Evolutionary conservation across 1,140 invertebrate species (phyloP).

Genomic region (Aplysia californica): DNA sequence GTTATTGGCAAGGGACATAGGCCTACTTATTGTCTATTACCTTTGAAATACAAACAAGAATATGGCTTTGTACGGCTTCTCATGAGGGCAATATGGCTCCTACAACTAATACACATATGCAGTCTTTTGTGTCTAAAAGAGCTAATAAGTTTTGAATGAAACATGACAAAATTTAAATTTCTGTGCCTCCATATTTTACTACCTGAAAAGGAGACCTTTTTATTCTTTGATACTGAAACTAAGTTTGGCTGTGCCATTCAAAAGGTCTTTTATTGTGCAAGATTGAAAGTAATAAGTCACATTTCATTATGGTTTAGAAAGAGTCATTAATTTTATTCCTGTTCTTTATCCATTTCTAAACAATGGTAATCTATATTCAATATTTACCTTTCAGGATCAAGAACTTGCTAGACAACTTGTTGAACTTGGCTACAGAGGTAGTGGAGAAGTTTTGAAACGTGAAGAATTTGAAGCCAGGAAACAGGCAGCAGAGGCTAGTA

Average conservation of each 20-base stretch:
- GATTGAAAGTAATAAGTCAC: neutral
- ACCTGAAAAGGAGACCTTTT: no score
- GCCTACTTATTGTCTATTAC: no score
- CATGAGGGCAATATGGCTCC: no score
- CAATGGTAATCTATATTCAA: neutral
- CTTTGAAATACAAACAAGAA: no score
- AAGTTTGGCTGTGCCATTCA: neutral
- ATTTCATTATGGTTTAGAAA: neutral
- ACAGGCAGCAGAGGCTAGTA: constrained; percentile 66
- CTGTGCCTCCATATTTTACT: no score
- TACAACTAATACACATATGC: no score
- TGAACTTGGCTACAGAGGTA: constrained; percentile 68
- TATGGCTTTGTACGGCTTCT: no score
- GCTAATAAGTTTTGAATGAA: no score
- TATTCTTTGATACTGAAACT: no score
- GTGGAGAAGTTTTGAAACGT: constrained; percentile 68
- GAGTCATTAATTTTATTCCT: neutral
- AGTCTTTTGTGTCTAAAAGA: no score
- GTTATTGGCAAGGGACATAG: no score
- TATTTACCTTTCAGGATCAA: constrained; percentile 62
- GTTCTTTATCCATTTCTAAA: neutral
- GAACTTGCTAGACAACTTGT: constrained; percentile 68
- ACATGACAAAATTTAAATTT: no score
- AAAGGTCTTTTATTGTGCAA: neutral
- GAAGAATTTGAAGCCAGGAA: constrained; percentile 69